These are phyloP conservation scores for Heterodera carotae DNA, from an alignment of 1,140 invertebrate species.

Conservation along the genomic window DNA sequence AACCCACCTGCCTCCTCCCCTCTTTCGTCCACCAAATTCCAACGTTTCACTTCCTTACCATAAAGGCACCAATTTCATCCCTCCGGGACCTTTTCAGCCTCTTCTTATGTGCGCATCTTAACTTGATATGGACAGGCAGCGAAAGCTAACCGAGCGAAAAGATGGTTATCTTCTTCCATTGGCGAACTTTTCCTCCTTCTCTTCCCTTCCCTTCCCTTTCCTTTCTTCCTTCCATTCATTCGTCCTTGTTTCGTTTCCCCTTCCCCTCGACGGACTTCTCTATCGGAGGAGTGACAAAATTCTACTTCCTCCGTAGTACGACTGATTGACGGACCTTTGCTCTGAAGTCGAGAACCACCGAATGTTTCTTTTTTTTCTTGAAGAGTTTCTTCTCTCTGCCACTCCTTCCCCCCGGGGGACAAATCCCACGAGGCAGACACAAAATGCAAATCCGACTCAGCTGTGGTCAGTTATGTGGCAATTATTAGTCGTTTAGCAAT, in stretches of 20 bases:
- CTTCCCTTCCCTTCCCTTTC: background rate
- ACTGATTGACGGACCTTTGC: background rate
- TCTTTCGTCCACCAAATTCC: background rate
- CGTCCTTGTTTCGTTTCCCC: too few species aligned
- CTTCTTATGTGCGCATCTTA: background rate
- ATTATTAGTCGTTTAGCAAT: constrained; percentile 12
- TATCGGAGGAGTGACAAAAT: constrained; percentile 5
- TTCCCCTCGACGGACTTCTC: background rate
- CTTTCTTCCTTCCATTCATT: too few species aligned
- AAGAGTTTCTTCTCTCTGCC: background rate
- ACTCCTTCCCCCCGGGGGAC: background rate
- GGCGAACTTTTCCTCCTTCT: background rate
- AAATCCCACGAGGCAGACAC: constrained; percentile 5
- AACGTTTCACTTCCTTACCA: background rate
- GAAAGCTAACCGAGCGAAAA: background rate
- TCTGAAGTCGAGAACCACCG: background rate
- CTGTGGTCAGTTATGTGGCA: background rate
- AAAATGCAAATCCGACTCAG: background rate
- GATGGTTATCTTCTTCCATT: constrained; percentile 10
- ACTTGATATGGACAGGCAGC: background rate
- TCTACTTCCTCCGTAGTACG: background rate
- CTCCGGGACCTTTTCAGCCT: background rate
- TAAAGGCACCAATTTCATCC: background rate
- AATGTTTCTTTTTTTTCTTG: too few species aligned
- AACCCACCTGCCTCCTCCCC: constrained; percentile 8